Conservation (phyloP, 2,888 invertebrate species). For the Volucella inanis region DNA sequence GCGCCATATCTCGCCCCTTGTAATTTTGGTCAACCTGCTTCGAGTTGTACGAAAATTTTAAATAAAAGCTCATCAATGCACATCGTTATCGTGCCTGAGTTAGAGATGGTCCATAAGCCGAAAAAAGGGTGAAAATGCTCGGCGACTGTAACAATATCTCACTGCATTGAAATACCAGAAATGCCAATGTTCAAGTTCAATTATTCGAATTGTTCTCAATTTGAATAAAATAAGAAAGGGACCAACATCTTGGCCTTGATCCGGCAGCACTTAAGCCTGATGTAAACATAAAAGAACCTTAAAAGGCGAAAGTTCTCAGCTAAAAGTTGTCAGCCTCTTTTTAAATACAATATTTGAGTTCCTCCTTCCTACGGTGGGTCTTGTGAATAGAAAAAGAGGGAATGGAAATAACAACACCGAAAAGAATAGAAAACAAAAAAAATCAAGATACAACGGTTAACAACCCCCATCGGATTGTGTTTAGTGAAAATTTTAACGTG, state of each 20-base stretch:
- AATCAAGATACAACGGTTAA: conserved; percentile 34
- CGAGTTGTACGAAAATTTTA: conserved; percentile 59
- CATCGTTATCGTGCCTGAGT: background rate
- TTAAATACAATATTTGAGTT: background rate
- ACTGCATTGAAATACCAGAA: background rate
- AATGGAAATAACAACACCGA: background rate
- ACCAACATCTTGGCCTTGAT: no score
- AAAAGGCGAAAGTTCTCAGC: conserved; percentile 27
- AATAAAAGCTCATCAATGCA: conserved; percentile 46
- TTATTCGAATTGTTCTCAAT: no score
- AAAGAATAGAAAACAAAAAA: background rate
- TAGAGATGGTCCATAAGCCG: no score
- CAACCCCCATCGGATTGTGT: conserved; percentile 64
- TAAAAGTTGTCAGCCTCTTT: no score
- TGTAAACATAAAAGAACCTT: background rate
- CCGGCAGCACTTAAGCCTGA: conserved; percentile 1
- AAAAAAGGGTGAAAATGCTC: no score
- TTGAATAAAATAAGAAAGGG: no score
- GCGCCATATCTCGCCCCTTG: conserved; percentile 21
- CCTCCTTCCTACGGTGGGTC: background rate
- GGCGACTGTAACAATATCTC: background rate
- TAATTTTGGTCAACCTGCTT: conserved; percentile 37
- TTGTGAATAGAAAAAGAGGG: background rate
- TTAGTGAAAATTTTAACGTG: conserved; percentile 67
- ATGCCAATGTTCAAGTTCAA: no score